phyloP scores from a whole-genome alignment of 2,113 vertebrate genomes.

The Dissostichus mawsoni region DNA sequence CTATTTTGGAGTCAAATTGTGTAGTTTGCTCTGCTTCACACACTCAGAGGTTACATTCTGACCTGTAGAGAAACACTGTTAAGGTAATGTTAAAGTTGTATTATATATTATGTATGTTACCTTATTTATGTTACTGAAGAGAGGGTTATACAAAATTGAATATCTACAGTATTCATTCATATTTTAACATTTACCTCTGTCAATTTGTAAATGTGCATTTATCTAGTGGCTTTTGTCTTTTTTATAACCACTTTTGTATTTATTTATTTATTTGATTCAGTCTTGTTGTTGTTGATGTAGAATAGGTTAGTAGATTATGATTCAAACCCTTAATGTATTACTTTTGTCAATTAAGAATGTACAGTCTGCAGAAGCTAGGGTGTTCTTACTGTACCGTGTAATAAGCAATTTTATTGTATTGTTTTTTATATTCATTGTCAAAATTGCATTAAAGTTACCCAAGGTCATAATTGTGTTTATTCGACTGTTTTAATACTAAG shows the following conservation, averaged over 20 bases:
- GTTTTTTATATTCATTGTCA: neutral
- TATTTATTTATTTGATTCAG: neutral
- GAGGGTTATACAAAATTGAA: no score
- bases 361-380: neutral
- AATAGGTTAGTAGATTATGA: neutral
- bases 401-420: neutral
- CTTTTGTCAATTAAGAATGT: slow-evolving; percentile 19
- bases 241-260: no score
- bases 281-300: neutral
- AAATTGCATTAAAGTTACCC: slow-evolving; percentile 25
- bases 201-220: no score
- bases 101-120: no score
- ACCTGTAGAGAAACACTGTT: no score
- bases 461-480: neutral
- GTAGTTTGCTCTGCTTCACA: no score
- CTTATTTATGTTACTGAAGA: no score
- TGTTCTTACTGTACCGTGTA: slow-evolving; percentile 13
- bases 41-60: no score
- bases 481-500: neutral
- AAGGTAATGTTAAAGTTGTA: no score
- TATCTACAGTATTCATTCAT: no score
- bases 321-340: neutral
- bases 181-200: no score
- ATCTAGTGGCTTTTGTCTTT: no score
- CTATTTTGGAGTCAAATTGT: neutral